Evolutionary conservation across 2,888 invertebrate genomes (phyloP), one percentile per base, ranked within the genome.

Genomic region (Rotaria socialis): DNA sequence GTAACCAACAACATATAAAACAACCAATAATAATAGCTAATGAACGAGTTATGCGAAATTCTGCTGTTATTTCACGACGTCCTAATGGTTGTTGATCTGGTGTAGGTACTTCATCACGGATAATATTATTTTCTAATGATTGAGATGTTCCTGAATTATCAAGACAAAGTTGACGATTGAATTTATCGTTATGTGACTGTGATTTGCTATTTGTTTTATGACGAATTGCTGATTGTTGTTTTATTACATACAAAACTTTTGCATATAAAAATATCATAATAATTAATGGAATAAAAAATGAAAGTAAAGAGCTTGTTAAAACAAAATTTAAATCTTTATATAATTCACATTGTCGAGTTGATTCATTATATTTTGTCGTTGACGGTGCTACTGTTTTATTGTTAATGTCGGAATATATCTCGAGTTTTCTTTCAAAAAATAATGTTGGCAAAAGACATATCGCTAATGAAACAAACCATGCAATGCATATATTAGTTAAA

Each of bases 1-100:
- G 91, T 87, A 91, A 89, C 91, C 91, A 91, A 88, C 91, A 91
- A 35, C 90, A 89, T 67, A 90, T 89, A 88, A 91, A 91, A 87
- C 89, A 90, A 2, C 90, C 90, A 88, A 91, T 91, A 85, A 91
- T 90, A 85, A 91, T 89, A 27, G 90, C 90, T 91, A 91, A 91
- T 11, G 91, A 89, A 87, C 91, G 90, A 27, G 91, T 91, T 75
- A 91, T 91, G 50, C 90, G 88, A 86, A 90, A 89, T 87, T 91
- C 91, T 4, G 90, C 10, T 80, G 47, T 41, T 47, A 80, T 7
- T 80, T 80, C 80, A 4, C 80, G 80, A 24, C 89, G 85, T 88
- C 86, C 47, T 86, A 75, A 14, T 52, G 19, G 47, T 27, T 84
- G 56, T 87, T 85, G 55, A 47, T 47, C 80, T 0, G 47, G 10